Evolutionary conservation across 2,113 vertebrate genomes (phyloP).

Genomic region (Glaucidium brasilianum): DNA sequence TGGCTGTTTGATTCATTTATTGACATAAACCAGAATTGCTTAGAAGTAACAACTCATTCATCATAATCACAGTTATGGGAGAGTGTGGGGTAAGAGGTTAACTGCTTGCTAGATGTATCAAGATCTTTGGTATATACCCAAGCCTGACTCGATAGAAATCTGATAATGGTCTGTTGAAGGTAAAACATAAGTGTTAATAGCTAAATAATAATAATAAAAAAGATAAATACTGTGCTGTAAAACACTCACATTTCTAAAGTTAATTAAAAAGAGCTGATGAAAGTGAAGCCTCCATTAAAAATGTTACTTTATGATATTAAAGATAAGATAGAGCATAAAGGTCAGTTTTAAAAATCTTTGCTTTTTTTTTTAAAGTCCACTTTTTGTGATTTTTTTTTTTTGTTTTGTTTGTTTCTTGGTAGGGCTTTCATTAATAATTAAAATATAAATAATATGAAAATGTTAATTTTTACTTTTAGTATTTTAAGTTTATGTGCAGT

Average conservation of each 20-base stretch:
- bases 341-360: conserved; percentile 55
- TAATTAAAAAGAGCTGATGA: conserved; percentile 65
- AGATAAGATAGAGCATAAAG: conserved; percentile 60
- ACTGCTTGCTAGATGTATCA: conserved; percentile 50
- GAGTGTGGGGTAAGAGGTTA: conserved; percentile 57
- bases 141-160: conserved; percentile 27
- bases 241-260: conserved; percentile 59
- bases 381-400: conserved; percentile 1
- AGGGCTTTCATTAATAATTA: conserved; percentile 9
- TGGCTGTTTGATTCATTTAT: conserved; percentile 61
- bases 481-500: conserved; percentile 52
- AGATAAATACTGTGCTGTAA: conserved; percentile 37
- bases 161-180: conserved; percentile 54
- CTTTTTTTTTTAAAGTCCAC: conserved; percentile 15
- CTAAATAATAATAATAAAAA: conserved; percentile 15
- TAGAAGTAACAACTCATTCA: conserved; percentile 43
- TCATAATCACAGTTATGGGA: conserved; percentile 52
- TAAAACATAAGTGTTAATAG: conserved; percentile 67
- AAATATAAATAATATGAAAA: conserved; percentile 66
- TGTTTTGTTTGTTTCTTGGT: background rate
- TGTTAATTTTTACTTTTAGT: conserved; percentile 58
- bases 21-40: conserved; percentile 63
- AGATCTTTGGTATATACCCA: conserved; percentile 27
- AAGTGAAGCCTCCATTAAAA: conserved; percentile 58
- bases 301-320: conserved; percentile 67